Percentiles rank a stretch among this genome's conserved stretches.
phyloP scores from a whole-genome alignment of 2,797 vertebrate genomes.

The Cuculus canorus region DNA sequence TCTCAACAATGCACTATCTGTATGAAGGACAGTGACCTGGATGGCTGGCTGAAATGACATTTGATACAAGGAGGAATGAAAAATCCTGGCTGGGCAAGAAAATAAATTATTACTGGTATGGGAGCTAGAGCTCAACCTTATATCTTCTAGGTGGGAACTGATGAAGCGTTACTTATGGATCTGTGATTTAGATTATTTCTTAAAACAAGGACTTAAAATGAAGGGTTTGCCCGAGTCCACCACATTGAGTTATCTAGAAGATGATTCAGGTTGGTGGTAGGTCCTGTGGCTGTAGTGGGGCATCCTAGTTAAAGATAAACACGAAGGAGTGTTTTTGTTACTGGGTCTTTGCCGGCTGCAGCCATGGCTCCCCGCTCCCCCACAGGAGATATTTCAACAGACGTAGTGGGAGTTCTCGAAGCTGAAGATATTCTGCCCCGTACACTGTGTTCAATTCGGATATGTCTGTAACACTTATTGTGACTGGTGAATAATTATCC shows the following conservation, averaged over 20 bases:
- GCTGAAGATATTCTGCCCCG: background rate
- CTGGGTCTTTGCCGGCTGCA: background rate
- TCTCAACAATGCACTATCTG: background rate
- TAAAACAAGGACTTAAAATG: background rate
- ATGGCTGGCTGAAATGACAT: background rate
- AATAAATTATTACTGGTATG: background rate
- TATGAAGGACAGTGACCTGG: conserved; percentile 32
- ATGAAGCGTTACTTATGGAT: background rate
- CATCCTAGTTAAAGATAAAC: background rate
- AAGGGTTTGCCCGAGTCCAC: rapidly evolving
- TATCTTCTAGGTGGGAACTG: background rate
- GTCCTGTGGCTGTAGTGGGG: background rate
- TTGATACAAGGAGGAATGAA: background rate
- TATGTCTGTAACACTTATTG: conserved; percentile 20
- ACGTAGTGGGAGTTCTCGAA: background rate
- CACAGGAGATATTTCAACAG: background rate
- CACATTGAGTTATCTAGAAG: background rate
- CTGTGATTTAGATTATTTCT: background rate
- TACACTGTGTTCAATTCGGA: background rate
- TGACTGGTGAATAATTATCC: conserved; percentile 44
- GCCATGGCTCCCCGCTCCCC: background rate
- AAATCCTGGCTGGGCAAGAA: background rate
- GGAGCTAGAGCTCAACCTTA: background rate
- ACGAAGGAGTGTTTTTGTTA: background rate
- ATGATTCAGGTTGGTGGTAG: background rate